These are phyloP conservation scores for Zelleria hepariella DNA, from an alignment of 2,888 invertebrate genomes.

Conservation along the genomic window DNA sequence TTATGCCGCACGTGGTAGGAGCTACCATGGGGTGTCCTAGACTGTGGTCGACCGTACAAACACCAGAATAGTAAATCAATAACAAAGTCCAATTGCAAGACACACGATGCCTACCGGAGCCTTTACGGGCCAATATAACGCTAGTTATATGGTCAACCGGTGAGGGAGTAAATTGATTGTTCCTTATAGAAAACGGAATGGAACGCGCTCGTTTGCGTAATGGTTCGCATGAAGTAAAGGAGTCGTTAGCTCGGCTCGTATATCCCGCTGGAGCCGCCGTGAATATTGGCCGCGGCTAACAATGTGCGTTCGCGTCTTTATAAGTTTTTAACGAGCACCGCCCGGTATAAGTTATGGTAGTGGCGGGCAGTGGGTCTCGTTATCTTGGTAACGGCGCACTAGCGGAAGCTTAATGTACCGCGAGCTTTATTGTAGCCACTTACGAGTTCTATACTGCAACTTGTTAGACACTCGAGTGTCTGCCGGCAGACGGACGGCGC, in stretches of 20 bases:
- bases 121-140: background rate
- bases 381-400: slow-evolving; percentile 68
- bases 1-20: too few relatives aligned
- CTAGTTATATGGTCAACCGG: background rate
- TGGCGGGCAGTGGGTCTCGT: slow-evolving; percentile 67
- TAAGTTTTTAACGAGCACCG: slow-evolving; percentile 72
- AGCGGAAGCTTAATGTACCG: slow-evolving; percentile 70
- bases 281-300: slow-evolving; percentile 69
- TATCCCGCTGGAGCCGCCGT: slow-evolving; percentile 55
- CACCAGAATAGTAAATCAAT: background rate
- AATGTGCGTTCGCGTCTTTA: slow-evolving; percentile 73
- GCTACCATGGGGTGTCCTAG: too few relatives aligned
- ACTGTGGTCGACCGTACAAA: background rate
- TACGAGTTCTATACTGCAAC: slow-evolving; percentile 38
- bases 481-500: slow-evolving; percentile 7
- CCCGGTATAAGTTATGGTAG: slow-evolving; percentile 71
- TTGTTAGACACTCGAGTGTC: slow-evolving; percentile 16
- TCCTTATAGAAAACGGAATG: slow-evolving; percentile 20
- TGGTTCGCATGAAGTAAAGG: slow-evolving; percentile 30
- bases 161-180: slow-evolving; percentile 16
- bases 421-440: slow-evolving; percentile 70
- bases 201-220: slow-evolving; percentile 40
- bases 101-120: background rate
- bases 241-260: slow-evolving; percentile 60
- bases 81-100: background rate